phyloP scores from a whole-genome alignment of 2,113 vertebrate genomes.

The Hippopotamus amphibius region DNA sequence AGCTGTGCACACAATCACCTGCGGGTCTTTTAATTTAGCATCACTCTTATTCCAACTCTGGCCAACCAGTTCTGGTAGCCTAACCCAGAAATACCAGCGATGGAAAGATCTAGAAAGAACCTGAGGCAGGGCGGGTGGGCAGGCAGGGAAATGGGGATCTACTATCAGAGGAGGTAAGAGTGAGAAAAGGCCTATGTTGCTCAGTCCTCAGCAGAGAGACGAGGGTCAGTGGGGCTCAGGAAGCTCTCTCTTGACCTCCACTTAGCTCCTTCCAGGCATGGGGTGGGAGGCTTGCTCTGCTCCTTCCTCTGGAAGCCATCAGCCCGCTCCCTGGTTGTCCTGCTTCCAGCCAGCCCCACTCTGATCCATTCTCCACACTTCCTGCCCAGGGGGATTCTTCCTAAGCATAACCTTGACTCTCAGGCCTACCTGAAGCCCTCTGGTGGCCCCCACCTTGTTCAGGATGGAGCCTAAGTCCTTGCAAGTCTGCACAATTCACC shows the following conservation, averaged over 20 bases:
- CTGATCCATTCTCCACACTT: too few relatives aligned
- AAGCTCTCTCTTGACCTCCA: background rate
- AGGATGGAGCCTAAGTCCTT: too few relatives aligned
- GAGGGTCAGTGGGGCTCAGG: background rate
- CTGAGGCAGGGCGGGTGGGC: background rate
- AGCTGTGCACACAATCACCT: background rate
- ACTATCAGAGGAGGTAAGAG: background rate
- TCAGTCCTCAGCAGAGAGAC: background rate
- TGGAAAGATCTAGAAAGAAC: background rate
- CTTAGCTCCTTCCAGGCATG: background rate
- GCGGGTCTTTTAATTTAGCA: background rate
- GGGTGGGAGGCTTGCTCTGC: background rate
- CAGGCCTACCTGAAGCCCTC: background rate
- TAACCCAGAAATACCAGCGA: background rate
- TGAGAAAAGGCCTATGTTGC: background rate
- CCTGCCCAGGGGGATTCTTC: background rate
- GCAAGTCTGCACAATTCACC: background rate
- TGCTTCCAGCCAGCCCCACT: background rate
- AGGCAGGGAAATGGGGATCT: background rate
- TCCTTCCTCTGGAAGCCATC: background rate
- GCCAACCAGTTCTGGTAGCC: background rate
- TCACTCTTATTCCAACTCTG: background rate
- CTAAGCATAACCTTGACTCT: background rate
- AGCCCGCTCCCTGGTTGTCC: background rate
- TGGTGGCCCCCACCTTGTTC: rapidly evolving